Conservation (phyloP, 2,888 invertebrate species). For the Megalurothrips usitatus region DNA sequence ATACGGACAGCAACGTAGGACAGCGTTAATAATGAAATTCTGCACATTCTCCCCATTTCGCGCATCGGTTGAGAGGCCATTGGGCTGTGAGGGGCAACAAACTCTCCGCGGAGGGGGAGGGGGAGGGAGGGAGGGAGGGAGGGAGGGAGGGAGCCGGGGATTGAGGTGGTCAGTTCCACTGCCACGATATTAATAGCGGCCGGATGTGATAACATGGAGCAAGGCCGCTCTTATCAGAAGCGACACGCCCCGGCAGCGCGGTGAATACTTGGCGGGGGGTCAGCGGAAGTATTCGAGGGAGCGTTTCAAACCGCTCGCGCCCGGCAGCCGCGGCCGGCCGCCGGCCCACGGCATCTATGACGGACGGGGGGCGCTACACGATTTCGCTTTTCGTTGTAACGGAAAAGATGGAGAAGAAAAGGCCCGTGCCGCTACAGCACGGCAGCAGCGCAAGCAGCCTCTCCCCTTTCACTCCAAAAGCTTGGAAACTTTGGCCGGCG, state of each 20-base stretch:
- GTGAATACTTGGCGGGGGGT: no score
- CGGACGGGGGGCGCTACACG: not conserved
- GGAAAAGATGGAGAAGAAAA: not conserved
- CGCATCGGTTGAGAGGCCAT: not conserved
- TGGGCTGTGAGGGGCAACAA: not conserved
- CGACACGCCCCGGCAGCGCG: no score
- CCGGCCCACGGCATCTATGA: not conserved
- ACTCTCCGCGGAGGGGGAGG: not conserved
- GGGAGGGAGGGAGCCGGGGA: no score
- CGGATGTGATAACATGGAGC: no score
- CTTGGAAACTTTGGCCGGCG: slow-evolving; percentile 3
- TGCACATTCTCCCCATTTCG: slow-evolving; percentile 16
- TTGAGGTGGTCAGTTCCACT: no score
- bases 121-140: not conserved
- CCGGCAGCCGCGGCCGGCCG: no score
- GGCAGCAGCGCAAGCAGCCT: no score
- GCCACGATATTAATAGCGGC: no score
- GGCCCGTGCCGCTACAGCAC: not conserved
- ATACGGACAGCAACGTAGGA: not conserved
- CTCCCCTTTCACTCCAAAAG: no score
- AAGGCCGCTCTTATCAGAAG: no score
- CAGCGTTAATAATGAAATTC: slow-evolving; percentile 25
- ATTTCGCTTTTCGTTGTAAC: not conserved
- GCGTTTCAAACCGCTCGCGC: not conserved
- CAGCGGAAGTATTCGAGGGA: no score